These are phyloP conservation scores for Theristus sp. DNA, from an alignment of 2,888 invertebrate species.

Conservation along the genomic window DNA sequence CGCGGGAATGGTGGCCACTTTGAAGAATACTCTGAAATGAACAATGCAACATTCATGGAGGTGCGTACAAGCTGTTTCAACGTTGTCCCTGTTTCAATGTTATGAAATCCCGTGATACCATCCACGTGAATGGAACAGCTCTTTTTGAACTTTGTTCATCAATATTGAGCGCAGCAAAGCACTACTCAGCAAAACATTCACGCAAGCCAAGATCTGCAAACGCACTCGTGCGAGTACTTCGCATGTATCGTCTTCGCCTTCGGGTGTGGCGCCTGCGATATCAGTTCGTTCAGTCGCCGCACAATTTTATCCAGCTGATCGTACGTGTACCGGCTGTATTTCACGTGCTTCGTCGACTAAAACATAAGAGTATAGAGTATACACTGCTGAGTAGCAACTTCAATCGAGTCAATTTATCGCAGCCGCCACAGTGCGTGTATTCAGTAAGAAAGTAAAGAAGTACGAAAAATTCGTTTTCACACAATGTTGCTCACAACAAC, in stretches of 20 bases:
- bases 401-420: background rate
- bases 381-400: no score
- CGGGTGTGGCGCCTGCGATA: background rate
- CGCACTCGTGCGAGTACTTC: conserved; percentile 21
- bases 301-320: conserved; percentile 17
- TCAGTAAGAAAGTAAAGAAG: background rate
- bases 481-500: no score
- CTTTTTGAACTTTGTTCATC: background rate
- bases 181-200: background rate
- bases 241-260: conserved; percentile 13
- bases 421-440: background rate
- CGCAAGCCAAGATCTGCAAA: background rate
- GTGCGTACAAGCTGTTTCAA: background rate
- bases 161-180: background rate
- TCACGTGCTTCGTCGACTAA: conserved; percentile 16
- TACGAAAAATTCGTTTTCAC: background rate
- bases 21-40: conserved; percentile 13
- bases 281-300: conserved; percentile 16
- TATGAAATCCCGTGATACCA: no score
- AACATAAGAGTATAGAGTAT: no score
- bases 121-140: background rate
- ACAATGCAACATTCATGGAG: background rate
- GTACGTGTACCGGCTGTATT: conserved; percentile 18
- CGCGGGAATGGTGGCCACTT: conserved; percentile 10
- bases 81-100: no score